Evolutionary conservation across 2,888 invertebrate genomes (phyloP), one percentile per base, ranked within the genome.

Genomic region (Macrophya alboannulata): DNA sequence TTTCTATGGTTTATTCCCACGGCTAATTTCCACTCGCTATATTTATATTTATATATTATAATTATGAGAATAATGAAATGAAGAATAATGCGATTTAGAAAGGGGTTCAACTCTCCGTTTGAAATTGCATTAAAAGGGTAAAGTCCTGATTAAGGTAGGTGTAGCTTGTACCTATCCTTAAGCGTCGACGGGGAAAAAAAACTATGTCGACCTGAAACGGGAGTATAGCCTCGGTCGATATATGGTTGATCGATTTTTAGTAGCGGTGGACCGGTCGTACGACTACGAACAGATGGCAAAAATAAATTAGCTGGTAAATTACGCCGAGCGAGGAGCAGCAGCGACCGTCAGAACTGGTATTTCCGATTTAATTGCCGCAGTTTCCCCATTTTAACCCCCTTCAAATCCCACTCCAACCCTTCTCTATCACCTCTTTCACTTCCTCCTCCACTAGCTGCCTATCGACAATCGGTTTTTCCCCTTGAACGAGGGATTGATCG

Each of bases 221-320:
- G n/a, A 48, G 31, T n/a, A n/a, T n/a, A n/a, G 55, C 55, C n/a
- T 68, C 37, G 1, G 31, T 37, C 15, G 31, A 68, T 68, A 68
- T 37, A 21, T 21, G 43, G 21, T 31, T 40, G 43, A 81, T 81
- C 43, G 81, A 81, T 81, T 81, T 81, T 45, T 62, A 12, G n/a
- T 51, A 48, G n/a, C 15, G 55, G 77, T 77, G 51, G 77, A 55
- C 9, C 21, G 48, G 77, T 68, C 68, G 37, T 37, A 37, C 31
- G 37, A 68, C 68, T 17, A 25, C 21, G 81, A 81, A 81, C 81
- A 81, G 81, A 81, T 81, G 81, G 81, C 62, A 62, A 37, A 81
- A 81, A 59, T 81, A 81, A 81, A 81, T 81, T 81, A 81, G 81
- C 62, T 81, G 81, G 62, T 81, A 81, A 81, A 81, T 81, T 81